A percentile compares a stretch with the other conserved stretches of the same genome.
Conservation (phyloP, 2,888 invertebrate species). For the Andrena minutula region DNA sequence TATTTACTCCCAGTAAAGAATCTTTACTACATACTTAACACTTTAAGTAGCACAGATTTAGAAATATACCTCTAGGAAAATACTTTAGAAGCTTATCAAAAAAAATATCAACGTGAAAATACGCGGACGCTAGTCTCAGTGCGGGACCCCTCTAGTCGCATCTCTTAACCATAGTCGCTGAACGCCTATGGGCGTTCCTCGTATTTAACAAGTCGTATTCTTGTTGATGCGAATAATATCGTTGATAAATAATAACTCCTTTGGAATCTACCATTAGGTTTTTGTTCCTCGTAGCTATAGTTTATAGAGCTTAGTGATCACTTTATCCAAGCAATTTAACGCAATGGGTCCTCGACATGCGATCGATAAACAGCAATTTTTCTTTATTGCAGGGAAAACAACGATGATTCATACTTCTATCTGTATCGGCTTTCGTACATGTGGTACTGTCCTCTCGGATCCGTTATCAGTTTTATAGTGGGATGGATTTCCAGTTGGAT, state of each 20-base stretch:
- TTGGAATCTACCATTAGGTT: neutral
- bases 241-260: neutral
- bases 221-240: no score
- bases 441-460: conserved; percentile 81
- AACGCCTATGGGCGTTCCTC: no score
- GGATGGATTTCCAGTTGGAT: conserved; percentile 72
- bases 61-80: no score
- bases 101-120: no score
- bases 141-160: no score
- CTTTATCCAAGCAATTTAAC: conserved; percentile 4
- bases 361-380: conserved; percentile 6
- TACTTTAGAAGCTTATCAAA: no score
- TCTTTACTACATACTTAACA: conserved; percentile 2
- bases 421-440: conserved; percentile 80
- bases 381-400: conserved; percentile 52
- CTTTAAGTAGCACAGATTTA: no score
- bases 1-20: conserved; percentile 38
- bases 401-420: conserved; percentile 75
- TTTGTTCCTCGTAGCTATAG: no score
- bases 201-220: no score
- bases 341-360: conserved; percentile 3
- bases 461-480: conserved; percentile 68
- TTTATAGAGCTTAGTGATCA: neutral
- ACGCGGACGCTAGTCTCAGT: no score
- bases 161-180: no score